A percentile compares a stretch with the other conserved stretches of the same genome.
These are phyloP conservation scores for Diadumene lineata DNA, from an alignment of 92 coral and sea anemone species.

Conservation along the genomic window DNA sequence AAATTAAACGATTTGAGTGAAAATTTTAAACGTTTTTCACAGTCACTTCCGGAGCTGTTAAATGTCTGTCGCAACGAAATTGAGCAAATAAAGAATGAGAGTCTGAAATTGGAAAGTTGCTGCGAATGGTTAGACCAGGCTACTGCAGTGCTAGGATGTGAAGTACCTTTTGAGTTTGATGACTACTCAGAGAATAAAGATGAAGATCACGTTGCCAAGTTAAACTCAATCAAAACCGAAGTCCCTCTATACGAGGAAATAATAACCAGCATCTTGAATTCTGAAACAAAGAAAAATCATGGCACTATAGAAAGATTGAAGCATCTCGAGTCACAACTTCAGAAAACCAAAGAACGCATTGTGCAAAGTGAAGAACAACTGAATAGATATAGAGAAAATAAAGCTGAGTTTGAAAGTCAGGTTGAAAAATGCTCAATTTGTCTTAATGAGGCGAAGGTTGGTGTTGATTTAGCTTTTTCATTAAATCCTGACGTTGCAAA, in stretches of 20 bases:
- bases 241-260: constrained; percentile 20
- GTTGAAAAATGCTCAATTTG: neutral
- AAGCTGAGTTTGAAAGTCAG: constrained; percentile 12
- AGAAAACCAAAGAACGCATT: constrained; percentile 20
- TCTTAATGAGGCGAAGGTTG: constrained; percentile 6
- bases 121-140: constrained; percentile 52
- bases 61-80: constrained; percentile 33
- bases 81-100: constrained; percentile 24
- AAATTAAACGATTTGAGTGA: constrained; percentile 28
- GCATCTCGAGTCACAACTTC: neutral
- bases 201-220: constrained; percentile 4
- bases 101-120: constrained; percentile 43
- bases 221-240: constrained; percentile 2
- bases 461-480: neutral
- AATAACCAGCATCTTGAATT: constrained; percentile 1
- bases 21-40: constrained; percentile 25
- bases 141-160: constrained; percentile 26
- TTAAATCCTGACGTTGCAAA: constrained; percentile 17
- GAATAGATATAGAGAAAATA: neutral
- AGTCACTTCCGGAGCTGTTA: constrained; percentile 29
- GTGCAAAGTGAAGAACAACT: constrained; percentile 23
- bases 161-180: constrained; percentile 25
- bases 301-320: constrained; percentile 3
- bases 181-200: constrained; percentile 7
- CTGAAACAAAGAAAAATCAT: constrained; percentile 18